These are phyloP conservation scores for Apamea epomidion DNA, from an alignment of 2,888 invertebrate species.

Conservation along the genomic window DNA sequence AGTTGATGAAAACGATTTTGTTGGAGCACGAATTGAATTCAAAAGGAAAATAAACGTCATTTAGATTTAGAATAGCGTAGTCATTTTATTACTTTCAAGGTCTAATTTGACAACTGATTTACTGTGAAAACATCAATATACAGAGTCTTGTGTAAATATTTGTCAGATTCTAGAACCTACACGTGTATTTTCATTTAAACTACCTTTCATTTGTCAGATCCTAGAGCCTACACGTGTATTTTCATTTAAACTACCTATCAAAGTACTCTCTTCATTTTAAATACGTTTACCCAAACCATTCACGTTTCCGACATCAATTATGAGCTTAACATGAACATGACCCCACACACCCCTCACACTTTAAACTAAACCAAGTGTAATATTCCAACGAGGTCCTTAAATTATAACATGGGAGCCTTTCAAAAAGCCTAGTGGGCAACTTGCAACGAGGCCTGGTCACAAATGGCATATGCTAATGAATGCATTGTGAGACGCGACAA, in stretches of 20 bases:
- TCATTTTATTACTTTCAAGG: not conserved
- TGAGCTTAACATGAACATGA: constrained; percentile 5
- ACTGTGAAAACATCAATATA: not conserved
- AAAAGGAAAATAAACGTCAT: not conserved
- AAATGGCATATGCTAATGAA: constrained; percentile 61
- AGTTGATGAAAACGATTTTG: constrained; percentile 11
- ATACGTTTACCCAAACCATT: not conserved
- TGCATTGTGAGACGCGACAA: constrained; percentile 54
- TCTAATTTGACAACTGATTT: not conserved
- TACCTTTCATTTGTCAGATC: constrained; percentile 12
- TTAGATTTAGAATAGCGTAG: not conserved
- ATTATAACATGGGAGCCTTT: constrained; percentile 23
- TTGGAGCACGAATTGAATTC: not conserved
- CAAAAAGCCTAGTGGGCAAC: constrained; percentile 26
- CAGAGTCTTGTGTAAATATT: not conserved
- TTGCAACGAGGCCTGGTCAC: constrained; percentile 25
- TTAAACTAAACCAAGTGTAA: constrained; percentile 4
- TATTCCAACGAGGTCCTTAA: constrained; percentile 25
- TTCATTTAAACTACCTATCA: not conserved
- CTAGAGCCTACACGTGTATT: not conserved
- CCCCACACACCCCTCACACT: too few species aligned
- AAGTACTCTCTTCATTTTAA: not conserved
- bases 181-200: not conserved
- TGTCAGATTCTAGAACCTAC: not conserved
- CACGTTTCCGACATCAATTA: constrained; percentile 9